These are phyloP conservation scores for Cryptophagus acutangulus DNA, from an alignment of 2,888 invertebrate species.

Conservation along the genomic window DNA sequence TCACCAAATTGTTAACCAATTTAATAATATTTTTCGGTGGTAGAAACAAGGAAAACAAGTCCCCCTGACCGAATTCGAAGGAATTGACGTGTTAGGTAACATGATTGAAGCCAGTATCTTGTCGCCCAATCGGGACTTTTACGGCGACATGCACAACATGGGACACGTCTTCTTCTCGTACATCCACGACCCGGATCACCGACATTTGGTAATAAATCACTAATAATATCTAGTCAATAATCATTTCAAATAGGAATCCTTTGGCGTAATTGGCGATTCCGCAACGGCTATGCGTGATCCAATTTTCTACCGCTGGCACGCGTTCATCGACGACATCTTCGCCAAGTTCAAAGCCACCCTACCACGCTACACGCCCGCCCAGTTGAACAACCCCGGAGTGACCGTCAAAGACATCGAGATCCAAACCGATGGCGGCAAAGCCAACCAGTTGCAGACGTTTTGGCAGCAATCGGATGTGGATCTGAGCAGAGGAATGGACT, in stretches of 20 bases:
- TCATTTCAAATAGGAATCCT: slow-evolving; percentile 59
- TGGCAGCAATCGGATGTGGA: slow-evolving; percentile 80
- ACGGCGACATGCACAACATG: slow-evolving; percentile 79
- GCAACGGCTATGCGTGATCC: slow-evolving; percentile 85
- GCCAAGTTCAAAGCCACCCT: slow-evolving; percentile 67
- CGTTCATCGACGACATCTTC: slow-evolving; percentile 74
- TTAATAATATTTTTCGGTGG: slow-evolving; percentile 9
- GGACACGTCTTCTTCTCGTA: slow-evolving; percentile 74
- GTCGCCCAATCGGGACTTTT: slow-evolving; percentile 63
- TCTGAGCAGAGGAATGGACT: slow-evolving; percentile 75
- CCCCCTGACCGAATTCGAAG: slow-evolving; percentile 59
- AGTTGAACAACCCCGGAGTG: slow-evolving; percentile 60
- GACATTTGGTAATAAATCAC: slow-evolving; percentile 56
- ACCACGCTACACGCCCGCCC: slow-evolving; percentile 63
- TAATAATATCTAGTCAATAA: slow-evolving; percentile 1
- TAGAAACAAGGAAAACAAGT: slow-evolving; percentile 57
- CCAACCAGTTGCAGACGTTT: slow-evolving; percentile 63
- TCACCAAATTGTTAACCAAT: slow-evolving; percentile 1
- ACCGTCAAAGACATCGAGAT: slow-evolving; percentile 57
- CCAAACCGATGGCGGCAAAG: slow-evolving; percentile 45
- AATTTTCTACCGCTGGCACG: slow-evolving; percentile 81
- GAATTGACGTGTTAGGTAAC: slow-evolving; percentile 76
- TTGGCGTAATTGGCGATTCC: slow-evolving; percentile 80
- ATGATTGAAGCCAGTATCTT: slow-evolving; percentile 69
- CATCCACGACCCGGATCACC: slow-evolving; percentile 75